These are phyloP conservation scores for Threskiornis aethiopicus DNA, from an alignment of 2,797 vertebrate species.

Conservation along the genomic window DNA sequence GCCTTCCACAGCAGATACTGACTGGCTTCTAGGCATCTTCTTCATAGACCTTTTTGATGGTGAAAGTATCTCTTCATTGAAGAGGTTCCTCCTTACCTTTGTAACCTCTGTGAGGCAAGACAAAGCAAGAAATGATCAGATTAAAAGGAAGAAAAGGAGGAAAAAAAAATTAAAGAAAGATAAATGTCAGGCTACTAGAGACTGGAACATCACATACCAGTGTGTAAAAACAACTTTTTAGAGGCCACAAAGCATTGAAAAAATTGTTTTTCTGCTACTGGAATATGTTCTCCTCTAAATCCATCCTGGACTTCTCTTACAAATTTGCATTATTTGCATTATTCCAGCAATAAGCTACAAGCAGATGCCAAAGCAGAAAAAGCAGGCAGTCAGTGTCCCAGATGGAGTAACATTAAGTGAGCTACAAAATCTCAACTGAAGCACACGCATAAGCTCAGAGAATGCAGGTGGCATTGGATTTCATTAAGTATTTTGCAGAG, in stretches of 20 bases:
- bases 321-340: neutral
- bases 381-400: neutral
- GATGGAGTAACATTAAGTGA: neutral
- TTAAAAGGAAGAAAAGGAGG: neutral
- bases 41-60: constrained; percentile 80
- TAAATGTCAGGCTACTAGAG: neutral
- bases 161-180: neutral
- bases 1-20: constrained; percentile 89
- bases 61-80: constrained; percentile 83
- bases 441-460: neutral
- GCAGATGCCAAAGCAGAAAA: neutral
- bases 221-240: neutral
- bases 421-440: neutral
- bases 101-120: constrained; percentile 84
- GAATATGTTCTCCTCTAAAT: neutral
- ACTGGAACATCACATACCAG: neutral
- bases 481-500: neutral
- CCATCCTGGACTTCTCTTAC: neutral
- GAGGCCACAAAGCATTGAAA: neutral
- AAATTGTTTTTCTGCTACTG: neutral
- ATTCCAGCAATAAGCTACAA: neutral
- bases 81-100: constrained; percentile 94
- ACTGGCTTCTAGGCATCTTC: constrained; percentile 87
- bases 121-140: neutral
- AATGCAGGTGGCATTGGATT: neutral